Base-by-base conservation (phyloP, 2,797 vertebrate genomes). In the Anabas testudineus region DNA sequence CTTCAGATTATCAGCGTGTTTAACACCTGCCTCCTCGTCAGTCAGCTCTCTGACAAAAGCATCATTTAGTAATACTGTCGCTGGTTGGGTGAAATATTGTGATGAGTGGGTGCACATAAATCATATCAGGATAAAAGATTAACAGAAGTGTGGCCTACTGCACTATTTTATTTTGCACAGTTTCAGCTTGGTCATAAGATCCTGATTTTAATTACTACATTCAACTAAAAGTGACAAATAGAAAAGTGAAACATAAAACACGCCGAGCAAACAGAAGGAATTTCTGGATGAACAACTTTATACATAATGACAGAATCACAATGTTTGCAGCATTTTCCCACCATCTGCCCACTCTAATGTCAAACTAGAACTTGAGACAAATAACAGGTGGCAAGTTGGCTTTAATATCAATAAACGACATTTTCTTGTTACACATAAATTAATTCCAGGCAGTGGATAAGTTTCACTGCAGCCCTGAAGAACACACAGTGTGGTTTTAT, bases 281-380 rank as follows among this genome's bases (percentile, higher is more conserved):
- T 7, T 48, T 62, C 59, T 61, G 51, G 41, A 53, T 75, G 51
- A 51, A 45, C 37, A 69, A 19, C 15, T 26, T 71, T 52, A 51
- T 46, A 42, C 28, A 28, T 8, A 63, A 8, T 49, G 43, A 60
- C 47, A 48, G 10, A 58, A 62, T 48, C n/a, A 18, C 34, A 42
- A 19, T 30, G 24, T 65, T 55, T 62, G 34, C 19, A 36, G n/a
- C 28, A 12, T 24, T 74, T 62, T 62, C 30, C 14, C 24, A 59
- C 69, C 76, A 84, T 70, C 76, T 84, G 76, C 53, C 28, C 21
- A 21, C n/a, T 43, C 54, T 28, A 1, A 10, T 13, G 10, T 66
- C 46, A 61, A 68, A 77, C 39, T 21, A 53, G 1, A 32, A 32
- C 37, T 49, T 9, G 24, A 61, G 58, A 66, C 18, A 68, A 53